Evolutionary conservation across 2,797 vertebrate genomes (phyloP).

Genomic region (Enteromius mattozi): DNA sequence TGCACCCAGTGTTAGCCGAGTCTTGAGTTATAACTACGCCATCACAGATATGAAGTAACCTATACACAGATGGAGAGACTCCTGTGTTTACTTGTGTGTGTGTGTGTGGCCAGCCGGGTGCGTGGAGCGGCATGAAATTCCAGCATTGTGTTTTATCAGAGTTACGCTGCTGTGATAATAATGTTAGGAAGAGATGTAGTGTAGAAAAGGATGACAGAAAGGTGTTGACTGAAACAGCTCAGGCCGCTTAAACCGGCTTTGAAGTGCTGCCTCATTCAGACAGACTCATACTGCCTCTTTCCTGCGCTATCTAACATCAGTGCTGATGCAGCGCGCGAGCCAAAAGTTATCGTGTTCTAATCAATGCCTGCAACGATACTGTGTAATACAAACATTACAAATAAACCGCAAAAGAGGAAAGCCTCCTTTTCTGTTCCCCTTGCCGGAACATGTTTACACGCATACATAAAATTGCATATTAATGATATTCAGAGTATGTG

Average conservation of each 20-base stretch:
- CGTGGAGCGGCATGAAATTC: conserved; percentile 2
- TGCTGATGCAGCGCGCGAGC: conserved; percentile 58
- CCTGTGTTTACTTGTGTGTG: conserved; percentile 17
- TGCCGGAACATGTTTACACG: conserved; percentile 63
- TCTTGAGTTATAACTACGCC: conserved; percentile 17
- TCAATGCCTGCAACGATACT: conserved; percentile 56
- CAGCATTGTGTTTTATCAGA: conserved; percentile 42
- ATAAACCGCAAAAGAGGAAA: conserved; percentile 54
- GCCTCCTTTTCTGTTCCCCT: conserved; percentile 11
- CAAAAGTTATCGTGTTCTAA: conserved; percentile 61
- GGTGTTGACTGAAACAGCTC: conserved; percentile 29
- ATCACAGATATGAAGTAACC: conserved; percentile 30
- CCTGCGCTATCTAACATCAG: conserved; percentile 63
- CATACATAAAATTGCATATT: background rate
- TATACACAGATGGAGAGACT: conserved; percentile 17
- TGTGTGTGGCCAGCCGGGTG: background rate
- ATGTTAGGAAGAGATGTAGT: conserved; percentile 31
- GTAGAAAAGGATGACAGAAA: conserved; percentile 26
- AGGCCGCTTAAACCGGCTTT: conserved; percentile 12
- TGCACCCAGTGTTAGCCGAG: conserved; percentile 4
- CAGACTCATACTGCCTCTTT: conserved; percentile 2
- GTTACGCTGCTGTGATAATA: conserved; percentile 37
- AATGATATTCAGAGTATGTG: background rate
- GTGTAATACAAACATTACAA: conserved; percentile 52
- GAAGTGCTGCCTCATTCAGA: conserved; percentile 17